A percentile compares a stretch with the other conserved stretches of the same genome.
Conservation (phyloP, 1,140 invertebrate genomes). For the Spodoptera litura region DNA sequence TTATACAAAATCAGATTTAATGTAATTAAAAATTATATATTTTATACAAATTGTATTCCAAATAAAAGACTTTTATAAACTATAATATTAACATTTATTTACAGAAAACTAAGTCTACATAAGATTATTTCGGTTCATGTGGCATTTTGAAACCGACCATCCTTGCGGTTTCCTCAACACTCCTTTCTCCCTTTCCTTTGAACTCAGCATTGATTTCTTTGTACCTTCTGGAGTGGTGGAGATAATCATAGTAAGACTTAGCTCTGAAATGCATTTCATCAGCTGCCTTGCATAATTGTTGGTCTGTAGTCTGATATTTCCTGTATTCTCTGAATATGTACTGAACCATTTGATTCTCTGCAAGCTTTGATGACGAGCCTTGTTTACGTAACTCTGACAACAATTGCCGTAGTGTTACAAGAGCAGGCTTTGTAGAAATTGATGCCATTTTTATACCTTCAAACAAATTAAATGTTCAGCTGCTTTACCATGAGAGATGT, state of each 20-base stretch:
- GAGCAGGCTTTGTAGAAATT: slow-evolving; percentile 80
- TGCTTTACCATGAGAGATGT: slow-evolving; percentile 80
- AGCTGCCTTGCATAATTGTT: slow-evolving; percentile 92
- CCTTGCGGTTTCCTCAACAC: slow-evolving; percentile 91
- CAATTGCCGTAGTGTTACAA: slow-evolving; percentile 86
- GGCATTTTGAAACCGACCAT: slow-evolving; percentile 95
- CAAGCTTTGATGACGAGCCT: slow-evolving; percentile 83
- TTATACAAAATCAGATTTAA: background rate
- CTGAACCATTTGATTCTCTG: slow-evolving; percentile 87
- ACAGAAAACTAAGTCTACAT: slow-evolving; percentile 29
- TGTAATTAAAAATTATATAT: slow-evolving; percentile 8
- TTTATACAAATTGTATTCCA: slow-evolving; percentile 34
- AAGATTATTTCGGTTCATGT: slow-evolving; percentile 89
- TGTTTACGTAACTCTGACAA: slow-evolving; percentile 87
- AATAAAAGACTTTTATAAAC: slow-evolving; percentile 47
- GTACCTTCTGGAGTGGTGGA: slow-evolving; percentile 89
- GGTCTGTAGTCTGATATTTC: slow-evolving; percentile 91
- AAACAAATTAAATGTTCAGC: slow-evolving; percentile 77
- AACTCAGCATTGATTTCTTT: slow-evolving; percentile 91
- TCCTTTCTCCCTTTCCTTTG: slow-evolving; percentile 91
- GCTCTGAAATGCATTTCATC: slow-evolving; percentile 91
- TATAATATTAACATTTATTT: slow-evolving; percentile 32
- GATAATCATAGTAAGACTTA: slow-evolving; percentile 91
- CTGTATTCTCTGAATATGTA: slow-evolving; percentile 91
- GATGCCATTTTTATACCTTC: slow-evolving; percentile 80